phyloP scores from a whole-genome alignment of 1,140 invertebrate species.

The Drosophila albomicans region DNA sequence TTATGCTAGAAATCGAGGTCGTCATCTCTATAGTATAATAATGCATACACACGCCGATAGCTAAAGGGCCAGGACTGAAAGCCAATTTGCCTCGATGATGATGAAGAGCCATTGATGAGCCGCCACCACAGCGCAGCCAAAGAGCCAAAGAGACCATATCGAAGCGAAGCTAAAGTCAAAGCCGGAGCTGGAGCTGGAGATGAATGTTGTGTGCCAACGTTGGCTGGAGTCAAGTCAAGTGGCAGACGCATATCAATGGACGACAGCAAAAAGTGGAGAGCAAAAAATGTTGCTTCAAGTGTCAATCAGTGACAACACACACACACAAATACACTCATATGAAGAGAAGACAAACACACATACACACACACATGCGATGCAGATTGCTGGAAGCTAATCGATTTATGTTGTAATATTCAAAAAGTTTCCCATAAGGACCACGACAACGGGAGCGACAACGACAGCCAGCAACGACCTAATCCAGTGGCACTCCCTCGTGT shows the following conservation, averaged over 20 bases:
- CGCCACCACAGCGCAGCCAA: slow-evolving; percentile 34
- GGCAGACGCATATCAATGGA: slow-evolving; percentile 71
- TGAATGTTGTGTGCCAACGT: slow-evolving; percentile 20
- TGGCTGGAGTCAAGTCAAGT: slow-evolving; percentile 56
- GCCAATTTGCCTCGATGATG: slow-evolving; percentile 71
- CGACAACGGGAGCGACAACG: slow-evolving; percentile 42
- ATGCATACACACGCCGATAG: slow-evolving; percentile 7
- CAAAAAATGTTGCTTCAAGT: slow-evolving; percentile 78
- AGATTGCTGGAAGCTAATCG: slow-evolving; percentile 79
- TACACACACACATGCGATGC: slow-evolving; percentile 40
- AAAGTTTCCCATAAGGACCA: slow-evolving; percentile 77
- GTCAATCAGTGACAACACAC: slow-evolving; percentile 76
- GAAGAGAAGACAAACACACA: slow-evolving; percentile 14
- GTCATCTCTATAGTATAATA: slow-evolving; percentile 17
- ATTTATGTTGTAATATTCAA: slow-evolving; percentile 84
- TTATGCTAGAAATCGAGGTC: slow-evolving; percentile 74
- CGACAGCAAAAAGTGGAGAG: slow-evolving; percentile 66
- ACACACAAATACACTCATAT: no score
- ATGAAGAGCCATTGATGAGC: slow-evolving; percentile 59
- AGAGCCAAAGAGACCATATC: not conserved
- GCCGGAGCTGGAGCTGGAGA: not conserved
- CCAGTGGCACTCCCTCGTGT: slow-evolving; percentile 71
- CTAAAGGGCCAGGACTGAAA: slow-evolving; percentile 45
- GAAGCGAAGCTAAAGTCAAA: not conserved
- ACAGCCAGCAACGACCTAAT: slow-evolving; percentile 69